A percentile compares a stretch with the other conserved stretches of the same genome.
These are phyloP conservation scores for Boulengeromyrus knoepffleri DNA, from an alignment of 2,113 vertebrate species.

Conservation along the genomic window DNA sequence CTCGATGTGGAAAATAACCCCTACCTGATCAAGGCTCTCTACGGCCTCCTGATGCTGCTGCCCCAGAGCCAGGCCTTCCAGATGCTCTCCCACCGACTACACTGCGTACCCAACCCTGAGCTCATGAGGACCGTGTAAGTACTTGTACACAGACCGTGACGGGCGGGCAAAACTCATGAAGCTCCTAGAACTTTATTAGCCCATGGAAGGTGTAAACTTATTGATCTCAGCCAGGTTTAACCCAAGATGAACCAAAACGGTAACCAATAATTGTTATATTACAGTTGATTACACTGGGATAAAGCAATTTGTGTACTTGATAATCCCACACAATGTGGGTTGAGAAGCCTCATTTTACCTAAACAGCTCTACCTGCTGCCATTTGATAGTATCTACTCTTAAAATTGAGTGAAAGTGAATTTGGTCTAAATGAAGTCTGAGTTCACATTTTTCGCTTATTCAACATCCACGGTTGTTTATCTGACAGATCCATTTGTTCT, in stretches of 20 bases:
- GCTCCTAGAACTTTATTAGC: not conserved
- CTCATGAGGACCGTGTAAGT: constrained; percentile 79
- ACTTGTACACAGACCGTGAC: not conserved
- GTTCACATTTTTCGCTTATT: not conserved
- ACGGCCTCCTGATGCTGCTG: constrained; percentile 92
- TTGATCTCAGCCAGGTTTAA: not conserved
- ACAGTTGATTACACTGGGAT: not conserved
- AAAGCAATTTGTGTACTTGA: not conserved
- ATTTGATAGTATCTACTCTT: not conserved
- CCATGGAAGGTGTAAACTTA: not conserved
- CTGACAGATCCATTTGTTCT: not conserved
- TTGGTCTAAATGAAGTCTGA: not conserved
- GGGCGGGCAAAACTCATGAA: not conserved
- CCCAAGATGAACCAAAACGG: not conserved
- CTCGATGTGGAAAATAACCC: constrained; percentile 94
- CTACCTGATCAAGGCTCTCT: constrained; percentile 91
- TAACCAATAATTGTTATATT: not conserved
- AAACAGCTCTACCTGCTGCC: not conserved
- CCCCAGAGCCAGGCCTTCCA: constrained; percentile 96
- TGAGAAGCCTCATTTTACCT: not conserved
- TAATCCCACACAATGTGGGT: not conserved
- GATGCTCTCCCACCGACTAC: constrained; percentile 85
- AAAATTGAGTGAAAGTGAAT: not conserved
- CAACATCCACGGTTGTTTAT: not conserved
- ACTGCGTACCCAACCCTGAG: constrained; percentile 92